Base-by-base conservation (phyloP, 2,888 invertebrate genomes). In the Leptinotarsa haldemani region DNA sequence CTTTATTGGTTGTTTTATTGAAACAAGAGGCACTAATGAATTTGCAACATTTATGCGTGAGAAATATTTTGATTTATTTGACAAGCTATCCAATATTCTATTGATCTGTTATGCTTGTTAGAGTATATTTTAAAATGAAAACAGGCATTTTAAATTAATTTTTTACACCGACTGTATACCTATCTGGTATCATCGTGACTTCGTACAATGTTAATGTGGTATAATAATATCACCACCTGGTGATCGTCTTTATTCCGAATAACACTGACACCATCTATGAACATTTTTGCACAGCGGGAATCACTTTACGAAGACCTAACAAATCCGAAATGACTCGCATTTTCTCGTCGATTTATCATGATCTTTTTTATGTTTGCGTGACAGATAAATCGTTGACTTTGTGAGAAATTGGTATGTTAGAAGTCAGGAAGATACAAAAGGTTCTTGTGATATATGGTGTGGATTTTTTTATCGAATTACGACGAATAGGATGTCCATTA, bases 201-300 rank as follows among this genome's bases (percentile, higher is more conserved):
- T 46, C 40, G 76, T 77, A 81, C 76, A 81, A 81, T 81, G 81
- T 79, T 80, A 82, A 83, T 82, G 80, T 80, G 82, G 80, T 79
- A 82, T 81, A 84, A 83, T 83, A 82, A 81, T 83, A 84, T 82
- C 85, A 81, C 84, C 85, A 83, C 83, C 83, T 81, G 83, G 83
- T 80, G 85, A 81, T 83, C 78, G 70, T 74, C 79, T 79, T 79
- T 80, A 78, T 81, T 76, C 77, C 77, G 77, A 78, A 79, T 80
- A 81, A 79, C 81, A 83, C 80, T 82, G 83, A 83, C 83, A 83
- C 84, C 80, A 77, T 75, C 72, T 70, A 72, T 71, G 77, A 74
- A 74, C 64, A 70, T 76, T 78, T 74, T 72, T 69, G 73, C 81
- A 73, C 82, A 78, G 81, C 81, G 77, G 82, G 82, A 77, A 74